These are phyloP conservation scores for Morpho helenor DNA, from an alignment of 2,888 invertebrate genomes.

Conservation along the genomic window DNA sequence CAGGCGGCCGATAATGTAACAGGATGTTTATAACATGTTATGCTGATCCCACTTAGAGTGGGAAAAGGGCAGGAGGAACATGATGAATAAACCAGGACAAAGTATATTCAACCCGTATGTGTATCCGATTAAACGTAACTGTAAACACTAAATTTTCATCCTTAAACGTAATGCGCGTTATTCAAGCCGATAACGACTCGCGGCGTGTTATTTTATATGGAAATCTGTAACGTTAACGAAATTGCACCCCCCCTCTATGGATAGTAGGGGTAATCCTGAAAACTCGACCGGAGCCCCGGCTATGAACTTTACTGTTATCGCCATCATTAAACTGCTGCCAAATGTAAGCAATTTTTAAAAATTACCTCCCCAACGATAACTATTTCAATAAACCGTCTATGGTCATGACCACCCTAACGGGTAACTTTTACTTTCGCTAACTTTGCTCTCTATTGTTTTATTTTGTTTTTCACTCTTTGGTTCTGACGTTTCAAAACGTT, in stretches of 20 bases:
- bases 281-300: conserved; percentile 63
- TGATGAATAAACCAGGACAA: too few species aligned
- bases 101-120: too few species aligned
- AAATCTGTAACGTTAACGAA: conserved; percentile 61
- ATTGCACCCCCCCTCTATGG: conserved; percentile 63
- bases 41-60: too few species aligned
- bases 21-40: too few species aligned
- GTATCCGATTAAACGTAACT: conserved; percentile 6
- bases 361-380: conserved; percentile 64
- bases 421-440: conserved; percentile 66
- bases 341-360: conserved; percentile 72
- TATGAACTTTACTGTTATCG: conserved; percentile 75
- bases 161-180: conserved; percentile 18
- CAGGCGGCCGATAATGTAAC: too few species aligned
- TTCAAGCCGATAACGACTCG: conserved; percentile 25
- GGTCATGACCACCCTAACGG: conserved; percentile 62
- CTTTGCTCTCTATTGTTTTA: conserved; percentile 43
- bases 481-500: conserved; percentile 40
- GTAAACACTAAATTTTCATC: conserved; percentile 12
- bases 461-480: conserved; percentile 23
- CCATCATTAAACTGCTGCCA: conserved; percentile 65
- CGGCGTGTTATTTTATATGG: conserved; percentile 40
- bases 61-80: too few species aligned
- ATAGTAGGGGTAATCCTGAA: conserved; percentile 61
- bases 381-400: conserved; percentile 73